phyloP scores from a whole-genome alignment of 2,113 vertebrate species.

The Gopherus flavomarginatus region DNA sequence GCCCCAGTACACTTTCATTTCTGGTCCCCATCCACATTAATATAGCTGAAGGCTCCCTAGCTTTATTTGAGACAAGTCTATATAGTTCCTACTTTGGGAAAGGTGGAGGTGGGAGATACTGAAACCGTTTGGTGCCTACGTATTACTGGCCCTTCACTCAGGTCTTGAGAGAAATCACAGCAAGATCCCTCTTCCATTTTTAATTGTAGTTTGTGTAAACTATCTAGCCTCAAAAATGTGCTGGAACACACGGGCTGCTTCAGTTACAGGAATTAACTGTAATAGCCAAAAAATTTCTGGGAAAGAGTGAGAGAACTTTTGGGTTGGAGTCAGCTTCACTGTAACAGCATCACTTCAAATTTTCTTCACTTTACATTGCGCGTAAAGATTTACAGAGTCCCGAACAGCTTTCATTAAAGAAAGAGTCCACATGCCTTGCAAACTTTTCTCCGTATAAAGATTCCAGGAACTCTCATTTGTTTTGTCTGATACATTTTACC shows the following conservation, averaged over 20 bases:
- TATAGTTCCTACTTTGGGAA: not conserved
- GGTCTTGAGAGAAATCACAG: constrained; percentile 35
- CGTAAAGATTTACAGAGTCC: not conserved
- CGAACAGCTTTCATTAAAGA: not conserved
- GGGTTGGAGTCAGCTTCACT: not conserved
- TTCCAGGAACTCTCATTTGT: not conserved
- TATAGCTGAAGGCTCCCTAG: not conserved
- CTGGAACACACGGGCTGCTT: not conserved
- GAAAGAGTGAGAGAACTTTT: constrained; percentile 32
- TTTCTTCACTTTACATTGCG: not conserved
- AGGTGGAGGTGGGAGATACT: not conserved
- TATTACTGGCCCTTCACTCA: not conserved
- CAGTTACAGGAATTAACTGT: constrained; percentile 42
- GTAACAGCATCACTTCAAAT: not conserved
- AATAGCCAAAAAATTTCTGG: constrained; percentile 46
- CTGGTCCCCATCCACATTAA: not conserved
- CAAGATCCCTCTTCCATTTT: constrained; percentile 57
- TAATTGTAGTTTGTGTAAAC: constrained; percentile 18
- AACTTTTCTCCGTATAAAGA: not conserved
- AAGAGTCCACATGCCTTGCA: not conserved
- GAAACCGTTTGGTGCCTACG: not conserved
- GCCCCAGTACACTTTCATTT: not conserved
- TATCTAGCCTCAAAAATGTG: constrained; percentile 3
- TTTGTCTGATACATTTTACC: not conserved
- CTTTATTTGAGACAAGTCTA: constrained; percentile 7